Conservation (phyloP, 2,888 invertebrate species). For the Chrysina gloriosa region DNA sequence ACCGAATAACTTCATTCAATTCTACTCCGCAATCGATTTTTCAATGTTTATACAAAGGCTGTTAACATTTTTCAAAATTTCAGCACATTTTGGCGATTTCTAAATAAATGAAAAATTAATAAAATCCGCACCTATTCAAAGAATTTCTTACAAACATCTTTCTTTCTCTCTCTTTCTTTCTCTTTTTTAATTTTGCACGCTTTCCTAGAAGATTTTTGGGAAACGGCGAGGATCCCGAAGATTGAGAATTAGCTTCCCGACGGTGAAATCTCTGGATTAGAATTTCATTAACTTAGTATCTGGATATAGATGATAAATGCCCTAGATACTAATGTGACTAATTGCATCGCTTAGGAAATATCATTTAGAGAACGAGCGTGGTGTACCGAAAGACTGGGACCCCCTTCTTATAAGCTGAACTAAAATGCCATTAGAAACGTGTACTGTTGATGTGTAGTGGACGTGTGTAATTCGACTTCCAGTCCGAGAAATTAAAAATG, state of each 20-base stretch:
- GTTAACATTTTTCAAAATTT: no score
- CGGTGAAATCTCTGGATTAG: background rate
- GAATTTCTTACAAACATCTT: no score
- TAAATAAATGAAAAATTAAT: no score
- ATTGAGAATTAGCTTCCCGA: background rate
- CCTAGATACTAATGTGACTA: constrained; percentile 55
- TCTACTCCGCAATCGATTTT: no score
- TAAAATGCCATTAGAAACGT: constrained; percentile 1
- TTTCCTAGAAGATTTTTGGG: no score
- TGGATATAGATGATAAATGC: constrained; percentile 56
- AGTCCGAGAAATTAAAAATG: constrained; percentile 52
- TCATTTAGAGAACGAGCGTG: background rate
- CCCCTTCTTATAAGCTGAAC: background rate
- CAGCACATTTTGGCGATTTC: no score
- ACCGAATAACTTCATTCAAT: no score
- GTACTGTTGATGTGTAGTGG: constrained; percentile 51
- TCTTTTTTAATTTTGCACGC: no score
- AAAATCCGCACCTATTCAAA: no score
- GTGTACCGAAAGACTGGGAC: background rate
- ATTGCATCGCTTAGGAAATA: background rate
- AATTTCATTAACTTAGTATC: constrained; percentile 52
- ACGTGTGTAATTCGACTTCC: constrained; percentile 48
- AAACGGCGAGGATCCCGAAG: background rate
- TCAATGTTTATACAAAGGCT: no score
- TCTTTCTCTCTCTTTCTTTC: no score